These are phyloP conservation scores for Schlechtendalia chinensis DNA, from an alignment of 1,140 invertebrate species.

Conservation along the genomic window DNA sequence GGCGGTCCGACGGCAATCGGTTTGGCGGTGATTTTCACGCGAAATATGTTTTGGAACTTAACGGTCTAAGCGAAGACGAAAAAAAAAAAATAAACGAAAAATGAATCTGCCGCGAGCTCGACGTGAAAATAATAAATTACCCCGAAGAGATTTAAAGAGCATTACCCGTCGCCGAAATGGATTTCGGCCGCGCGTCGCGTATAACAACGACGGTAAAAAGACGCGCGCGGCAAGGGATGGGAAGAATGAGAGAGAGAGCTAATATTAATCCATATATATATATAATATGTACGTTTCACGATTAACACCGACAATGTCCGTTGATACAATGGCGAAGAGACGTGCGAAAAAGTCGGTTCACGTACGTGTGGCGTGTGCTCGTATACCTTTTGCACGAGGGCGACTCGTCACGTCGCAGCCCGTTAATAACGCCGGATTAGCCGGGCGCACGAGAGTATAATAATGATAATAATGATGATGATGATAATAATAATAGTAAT, in stretches of 20 bases:
- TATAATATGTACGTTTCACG: conserved; percentile 35
- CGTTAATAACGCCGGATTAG: conserved; percentile 19
- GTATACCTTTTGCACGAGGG: neutral
- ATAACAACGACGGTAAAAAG: conserved; percentile 7
- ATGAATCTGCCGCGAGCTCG: neutral
- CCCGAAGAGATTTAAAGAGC: conserved; percentile 27
- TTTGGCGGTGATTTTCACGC: neutral
- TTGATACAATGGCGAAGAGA: neutral
- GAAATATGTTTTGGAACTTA: conserved; percentile 22
- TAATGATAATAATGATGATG: conserved; percentile 21
- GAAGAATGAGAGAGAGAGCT: conserved; percentile 4
- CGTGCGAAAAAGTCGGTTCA: conserved; percentile 39
- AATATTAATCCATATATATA: conserved; percentile 30
- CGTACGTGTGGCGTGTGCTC: neutral
- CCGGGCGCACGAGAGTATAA: conserved; percentile 1
- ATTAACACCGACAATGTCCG: conserved; percentile 23
- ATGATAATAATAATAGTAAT: too few species aligned
- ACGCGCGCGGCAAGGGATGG: neutral
- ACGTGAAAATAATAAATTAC: conserved; percentile 35
- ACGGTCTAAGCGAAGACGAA: neutral
- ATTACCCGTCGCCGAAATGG: conserved; percentile 26
- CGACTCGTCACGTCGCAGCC: conserved; percentile 15
- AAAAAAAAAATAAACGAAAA: neutral
- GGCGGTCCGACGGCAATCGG: neutral
- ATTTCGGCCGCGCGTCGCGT: neutral